Evolutionary conservation across 1,140 invertebrate species (phyloP).

Genomic region (Sycobia sp.): DNA sequence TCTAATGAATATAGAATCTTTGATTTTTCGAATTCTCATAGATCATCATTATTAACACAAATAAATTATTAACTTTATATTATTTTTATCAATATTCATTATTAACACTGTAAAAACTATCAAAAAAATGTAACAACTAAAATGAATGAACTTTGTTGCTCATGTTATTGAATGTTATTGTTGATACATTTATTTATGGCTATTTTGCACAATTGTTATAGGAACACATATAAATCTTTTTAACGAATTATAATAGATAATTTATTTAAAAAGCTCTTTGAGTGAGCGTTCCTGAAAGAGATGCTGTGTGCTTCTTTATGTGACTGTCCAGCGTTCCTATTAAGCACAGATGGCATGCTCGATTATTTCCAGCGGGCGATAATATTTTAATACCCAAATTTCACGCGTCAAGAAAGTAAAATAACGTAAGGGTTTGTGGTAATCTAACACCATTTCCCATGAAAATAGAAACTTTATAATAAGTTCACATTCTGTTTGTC

Average conservation of each 20-base stretch:
- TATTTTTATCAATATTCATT: no score
- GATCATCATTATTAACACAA: no score
- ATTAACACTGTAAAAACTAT: no score
- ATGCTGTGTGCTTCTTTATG: constrained; percentile 14
- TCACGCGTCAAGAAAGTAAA: constrained; percentile 6
- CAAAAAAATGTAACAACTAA: no score
- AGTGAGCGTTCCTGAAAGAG: constrained; percentile 22
- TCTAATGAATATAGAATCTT: no score
- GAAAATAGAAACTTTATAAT: constrained; percentile 7
- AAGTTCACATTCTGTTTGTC: constrained; percentile 8
- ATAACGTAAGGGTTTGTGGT: constrained; percentile 19
- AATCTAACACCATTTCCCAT: constrained; percentile 27
- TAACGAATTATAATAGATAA: background rate
- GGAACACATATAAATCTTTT: constrained; percentile 24
- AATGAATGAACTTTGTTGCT: no score
- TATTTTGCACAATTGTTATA: background rate
- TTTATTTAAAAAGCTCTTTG: constrained; percentile 21
- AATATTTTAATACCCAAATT: constrained; percentile 9
- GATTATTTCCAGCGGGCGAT: constrained; percentile 19
- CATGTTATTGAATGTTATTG: no score
- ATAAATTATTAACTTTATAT: no score
- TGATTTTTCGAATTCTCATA: no score
- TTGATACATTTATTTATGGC: no score
- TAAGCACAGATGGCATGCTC: constrained; percentile 16
- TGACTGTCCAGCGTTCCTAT: constrained; percentile 16